Evolutionary conservation across 2,888 invertebrate genomes (phyloP), one percentile per base, ranked within the genome.

Genomic region (Apotomis turbidana): DNA sequence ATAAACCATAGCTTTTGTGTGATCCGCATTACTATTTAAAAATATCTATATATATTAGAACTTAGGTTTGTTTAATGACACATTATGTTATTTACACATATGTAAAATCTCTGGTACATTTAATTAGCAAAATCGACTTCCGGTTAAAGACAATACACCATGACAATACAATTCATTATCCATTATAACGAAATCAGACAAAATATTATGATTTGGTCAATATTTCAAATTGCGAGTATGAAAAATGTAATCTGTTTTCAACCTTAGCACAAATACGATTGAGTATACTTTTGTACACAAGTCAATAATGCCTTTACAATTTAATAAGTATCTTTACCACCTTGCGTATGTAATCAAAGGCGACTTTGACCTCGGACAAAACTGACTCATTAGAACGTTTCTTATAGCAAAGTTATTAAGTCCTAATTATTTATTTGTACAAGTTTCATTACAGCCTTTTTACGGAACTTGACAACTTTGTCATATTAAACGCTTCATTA

Each of bases 361-460:
- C 36, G 41, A 41, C 5, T 6, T 15, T 41, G 54, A 61, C 52
- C 27, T 27, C 27, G 27, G 44, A 46, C 51, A 64, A 52, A 64
- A 66, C 71, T n/a, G 60, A 15, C 13, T 10, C 15, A 10, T 41
- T 57, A 60, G 41, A 61, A 61, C 36, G 57, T 57, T 62, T 27
- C 27, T 36, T 51, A 27, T 49, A 57, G 36, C 71, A 71, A 51
- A 71, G 57, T 71, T 13, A 36, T 27, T 54, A 44, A 61, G 49
- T 10, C 41, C 57, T 68, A 58, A 61, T 58, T 72, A 68, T 68
- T 68, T 57, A 71, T 68, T 72, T 72, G 72, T 72, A 72, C 72
- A 72, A 68, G 68, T 72, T 72, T 63, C 58, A 72, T 68, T 63
- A 72, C 72, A 72, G 72, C 72, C 72, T 72, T 72, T 61, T 67